Conservation (phyloP, 2,797 vertebrate species). For the Liparis tanakae region DNA sequence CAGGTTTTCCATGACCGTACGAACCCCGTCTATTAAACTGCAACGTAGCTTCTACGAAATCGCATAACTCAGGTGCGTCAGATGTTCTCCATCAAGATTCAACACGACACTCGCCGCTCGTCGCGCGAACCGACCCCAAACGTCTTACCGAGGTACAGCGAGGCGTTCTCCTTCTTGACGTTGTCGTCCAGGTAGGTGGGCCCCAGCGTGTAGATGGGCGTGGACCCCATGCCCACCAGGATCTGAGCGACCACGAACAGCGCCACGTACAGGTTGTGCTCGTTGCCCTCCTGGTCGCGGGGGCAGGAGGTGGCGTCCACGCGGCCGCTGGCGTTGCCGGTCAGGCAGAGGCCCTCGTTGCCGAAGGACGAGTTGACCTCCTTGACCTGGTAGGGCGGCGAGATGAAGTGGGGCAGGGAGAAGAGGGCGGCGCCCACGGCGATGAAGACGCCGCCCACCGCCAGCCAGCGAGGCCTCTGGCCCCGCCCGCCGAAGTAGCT, state of each 20-base stretch:
- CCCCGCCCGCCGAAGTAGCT: constrained; percentile 97
- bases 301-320: constrained; percentile 83
- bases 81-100: no score
- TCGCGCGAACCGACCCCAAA: no score
- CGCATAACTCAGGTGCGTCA: background rate
- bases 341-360: constrained; percentile 90
- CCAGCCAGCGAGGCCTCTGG: constrained; percentile 94
- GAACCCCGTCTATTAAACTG: background rate
- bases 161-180: constrained; percentile 98
- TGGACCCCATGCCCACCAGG: constrained; percentile 97
- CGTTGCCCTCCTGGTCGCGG: constrained; percentile 88
- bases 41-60: background rate
- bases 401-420: constrained; percentile 97
- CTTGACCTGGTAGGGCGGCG: constrained; percentile 93
- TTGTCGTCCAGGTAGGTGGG: constrained; percentile 99
- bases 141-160: constrained; percentile 94
- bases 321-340: constrained; percentile 77
- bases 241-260: constrained; percentile 95
- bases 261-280: constrained; percentile 94
- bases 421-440: constrained; percentile 93
- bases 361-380: constrained; percentile 90
- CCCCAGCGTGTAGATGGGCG: constrained; percentile 97
- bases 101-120: no score
- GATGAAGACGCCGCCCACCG: constrained; percentile 92
- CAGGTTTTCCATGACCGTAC: no score